Evolutionary conservation across 2,797 vertebrate genomes (phyloP).

Genomic region (Crenichthys baileyi): DNA sequence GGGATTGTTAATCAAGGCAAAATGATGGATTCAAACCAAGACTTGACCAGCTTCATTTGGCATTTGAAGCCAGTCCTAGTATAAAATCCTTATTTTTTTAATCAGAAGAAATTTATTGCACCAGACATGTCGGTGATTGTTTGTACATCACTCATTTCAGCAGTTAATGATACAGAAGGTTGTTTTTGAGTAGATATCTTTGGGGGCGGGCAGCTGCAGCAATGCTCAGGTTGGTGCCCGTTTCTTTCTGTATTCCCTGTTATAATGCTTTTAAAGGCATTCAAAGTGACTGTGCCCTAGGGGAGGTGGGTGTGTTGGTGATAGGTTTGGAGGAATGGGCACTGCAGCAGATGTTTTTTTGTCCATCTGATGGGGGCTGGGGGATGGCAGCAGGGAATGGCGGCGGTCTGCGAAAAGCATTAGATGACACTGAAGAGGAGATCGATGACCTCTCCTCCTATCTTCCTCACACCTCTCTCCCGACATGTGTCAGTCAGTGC

Average conservation of each 20-base stretch:
- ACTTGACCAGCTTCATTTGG: constrained; percentile 39
- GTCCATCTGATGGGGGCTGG: constrained; percentile 17
- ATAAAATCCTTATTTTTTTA: constrained; percentile 16
- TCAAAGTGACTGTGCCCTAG: constrained; percentile 46
- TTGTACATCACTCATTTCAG: constrained; percentile 50
- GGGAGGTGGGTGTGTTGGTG: constrained; percentile 12
- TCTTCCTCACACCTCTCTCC: constrained; percentile 60
- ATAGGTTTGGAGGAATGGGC: constrained; percentile 24
- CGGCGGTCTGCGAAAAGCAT: constrained; percentile 15
- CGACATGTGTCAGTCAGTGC: constrained; percentile 78
- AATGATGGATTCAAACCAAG: constrained; percentile 67
- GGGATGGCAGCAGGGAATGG: not conserved
- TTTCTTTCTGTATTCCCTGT: constrained; percentile 19
- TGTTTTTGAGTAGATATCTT: constrained; percentile 40
- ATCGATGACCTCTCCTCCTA: constrained; percentile 58
- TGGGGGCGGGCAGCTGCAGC: not conserved
- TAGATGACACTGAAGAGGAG: constrained; percentile 52
- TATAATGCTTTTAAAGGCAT: constrained; percentile 35
- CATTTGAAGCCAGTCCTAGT: constrained; percentile 25
- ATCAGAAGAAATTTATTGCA: constrained; percentile 27
- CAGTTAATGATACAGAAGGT: constrained; percentile 34
- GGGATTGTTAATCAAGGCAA: constrained; percentile 61
- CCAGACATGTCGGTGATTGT: constrained; percentile 23
- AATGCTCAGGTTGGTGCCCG: constrained; percentile 12
- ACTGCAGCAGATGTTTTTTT: constrained; percentile 68